Base-by-base conservation (phyloP, 2,797 vertebrate species). In the Bovichtus variegatus region DNA sequence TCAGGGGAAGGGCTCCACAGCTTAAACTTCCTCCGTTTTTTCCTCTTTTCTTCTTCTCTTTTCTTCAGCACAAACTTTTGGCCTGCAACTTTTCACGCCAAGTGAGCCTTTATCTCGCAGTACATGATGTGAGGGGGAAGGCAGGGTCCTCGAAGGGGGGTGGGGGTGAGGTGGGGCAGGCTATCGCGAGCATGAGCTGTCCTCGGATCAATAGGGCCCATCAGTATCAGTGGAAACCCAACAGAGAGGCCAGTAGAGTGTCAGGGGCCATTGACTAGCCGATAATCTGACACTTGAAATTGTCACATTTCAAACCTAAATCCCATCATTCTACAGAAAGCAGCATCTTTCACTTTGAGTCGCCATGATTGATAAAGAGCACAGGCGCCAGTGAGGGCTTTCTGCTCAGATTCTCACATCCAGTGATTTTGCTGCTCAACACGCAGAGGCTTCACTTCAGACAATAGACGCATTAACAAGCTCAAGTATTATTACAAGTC, bases 1-100 rank as follows among this genome's bases (percentile, higher is more conserved):
- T 96, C 91, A 94, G 94, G 93, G 92, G 92, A 93, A 92, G 93
- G 93, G 90, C 91, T 92, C 91, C 93, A 93, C 92, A 92, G 94
- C 93, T 94, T 93, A 94, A 95, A 95, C 93, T 94, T 95, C 92
- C 92, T 94, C 84, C 83, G 91, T 92, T 91, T 93, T 83, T 11
- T 83, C 86, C 77, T 87, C 82, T 93, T 92, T 91, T 89, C 84
- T 90, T 91, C 86, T 86, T 90, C 71, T 85, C 89, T 89, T 90
- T 92, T 94, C 84, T 90, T 90, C 89, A 74, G 90, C 92, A 88
- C 85, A 89, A 95, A 96, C 94, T 94, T 95, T 95, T 94, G 93
- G 94, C 93, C 91, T 83, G 77, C 87, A 94, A 96, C 92, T 95
- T 95, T 91, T 79, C 78, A 82, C 82, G 91, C 84, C 94, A 95